Conservation (phyloP, 2,113 vertebrate genomes). For the Myxocyprinus asiaticus region DNA sequence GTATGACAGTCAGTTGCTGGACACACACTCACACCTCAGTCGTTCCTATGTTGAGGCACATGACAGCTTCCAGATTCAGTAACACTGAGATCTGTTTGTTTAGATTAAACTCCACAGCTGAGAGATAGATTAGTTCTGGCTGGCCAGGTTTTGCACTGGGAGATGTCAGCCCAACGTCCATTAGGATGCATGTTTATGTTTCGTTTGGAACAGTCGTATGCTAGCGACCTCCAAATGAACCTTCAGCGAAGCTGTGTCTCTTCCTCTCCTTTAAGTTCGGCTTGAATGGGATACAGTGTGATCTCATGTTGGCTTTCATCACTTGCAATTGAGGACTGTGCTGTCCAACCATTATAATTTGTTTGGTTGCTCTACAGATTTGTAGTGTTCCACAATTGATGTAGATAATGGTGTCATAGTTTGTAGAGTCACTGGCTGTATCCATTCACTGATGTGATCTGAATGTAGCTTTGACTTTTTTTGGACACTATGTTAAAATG, state of each 20-base stretch:
- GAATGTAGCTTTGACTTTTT: constrained; percentile 24
- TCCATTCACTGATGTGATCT: constrained; percentile 1
- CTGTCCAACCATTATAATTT: constrained; percentile 51
- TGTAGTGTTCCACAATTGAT: constrained; percentile 24
- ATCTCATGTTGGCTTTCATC: constrained; percentile 60
- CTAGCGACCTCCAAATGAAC: constrained; percentile 71
- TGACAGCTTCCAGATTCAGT: constrained; percentile 93
- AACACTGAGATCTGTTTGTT: constrained; percentile 86
- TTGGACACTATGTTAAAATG: too few relatives aligned
- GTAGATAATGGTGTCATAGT: constrained; percentile 6
- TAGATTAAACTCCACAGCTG: constrained; percentile 88
- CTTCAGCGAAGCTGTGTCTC: constrained; percentile 68
- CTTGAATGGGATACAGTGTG: constrained; percentile 50
- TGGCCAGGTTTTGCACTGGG: constrained; percentile 81
- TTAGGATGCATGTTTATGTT: constrained; percentile 72
- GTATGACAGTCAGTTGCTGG: constrained; percentile 25
- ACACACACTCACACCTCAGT: constrained; percentile 52
- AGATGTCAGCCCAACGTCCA: constrained; percentile 79
- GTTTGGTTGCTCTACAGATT: constrained; percentile 54
- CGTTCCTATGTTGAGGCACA: constrained; percentile 76
- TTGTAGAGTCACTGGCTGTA: not conserved
- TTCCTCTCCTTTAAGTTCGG: constrained; percentile 49
- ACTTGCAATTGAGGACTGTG: constrained; percentile 50
- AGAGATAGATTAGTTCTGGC: constrained; percentile 92
- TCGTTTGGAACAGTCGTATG: constrained; percentile 69